Conservation (phyloP, 2,797 vertebrate genomes). For the Mormyrus proboscirostris region DNA sequence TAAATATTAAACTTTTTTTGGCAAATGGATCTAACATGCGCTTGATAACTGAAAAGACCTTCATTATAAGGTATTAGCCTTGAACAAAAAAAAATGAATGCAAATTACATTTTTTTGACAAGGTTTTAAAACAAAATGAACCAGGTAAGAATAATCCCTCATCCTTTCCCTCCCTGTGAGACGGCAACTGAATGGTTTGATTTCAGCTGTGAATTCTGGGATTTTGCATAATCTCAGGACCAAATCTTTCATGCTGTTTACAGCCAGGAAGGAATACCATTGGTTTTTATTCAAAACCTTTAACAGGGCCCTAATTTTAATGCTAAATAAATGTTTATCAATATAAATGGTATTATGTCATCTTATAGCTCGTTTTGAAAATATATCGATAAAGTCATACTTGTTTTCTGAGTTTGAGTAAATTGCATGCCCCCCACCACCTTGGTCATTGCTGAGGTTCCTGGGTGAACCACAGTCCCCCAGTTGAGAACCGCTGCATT, state of each 20-base stretch:
- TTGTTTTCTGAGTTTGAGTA: neutral
- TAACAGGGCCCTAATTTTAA: neutral
- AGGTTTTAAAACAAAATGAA: neutral
- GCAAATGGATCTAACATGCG: neutral
- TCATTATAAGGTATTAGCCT: neutral
- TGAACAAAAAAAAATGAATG: neutral
- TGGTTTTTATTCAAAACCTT: neutral
- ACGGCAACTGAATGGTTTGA: neutral
- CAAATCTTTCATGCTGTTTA: neutral
- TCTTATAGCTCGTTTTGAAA: neutral
- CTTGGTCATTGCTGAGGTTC: neutral
- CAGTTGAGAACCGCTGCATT: neutral
- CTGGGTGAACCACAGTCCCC: neutral
- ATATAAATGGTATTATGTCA: neutral
- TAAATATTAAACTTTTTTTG: neutral
- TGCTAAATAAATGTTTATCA: neutral
- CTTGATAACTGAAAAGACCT: neutral
- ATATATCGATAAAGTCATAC: neutral
- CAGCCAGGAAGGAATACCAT: neutral
- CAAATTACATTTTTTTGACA: neutral
- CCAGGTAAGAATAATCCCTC: neutral
- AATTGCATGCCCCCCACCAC: neutral
- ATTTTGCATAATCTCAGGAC: neutral
- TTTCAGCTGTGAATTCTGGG: neutral
- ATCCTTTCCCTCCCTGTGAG: neutral